Evolutionary conservation across 2,113 vertebrate genomes (phyloP), one percentile per base, ranked within the genome.

Genomic region (Cyphomyrus discorhynchus): DNA sequence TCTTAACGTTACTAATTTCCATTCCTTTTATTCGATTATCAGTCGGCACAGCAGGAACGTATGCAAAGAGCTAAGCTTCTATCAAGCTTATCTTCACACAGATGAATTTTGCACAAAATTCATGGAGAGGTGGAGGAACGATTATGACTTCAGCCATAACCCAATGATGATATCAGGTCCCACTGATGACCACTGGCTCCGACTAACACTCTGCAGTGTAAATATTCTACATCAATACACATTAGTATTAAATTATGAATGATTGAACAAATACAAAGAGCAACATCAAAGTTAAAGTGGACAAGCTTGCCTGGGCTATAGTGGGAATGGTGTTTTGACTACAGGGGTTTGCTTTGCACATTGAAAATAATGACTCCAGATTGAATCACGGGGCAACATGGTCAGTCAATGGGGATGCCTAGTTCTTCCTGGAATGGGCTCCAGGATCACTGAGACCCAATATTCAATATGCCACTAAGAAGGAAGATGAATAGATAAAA

Each of bases 1-100:
- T 47, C 62, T 88, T 66, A 88, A 88, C 87, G 27, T 77, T 77
- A 74, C 62, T 49, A 88, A 88, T 88, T 50, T 35, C 46, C 88
- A 77, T 88, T 49, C 45, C 88, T 88, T 50, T 74, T 49, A 66
- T 74, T 77, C 27, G 47, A 74, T 49, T 74, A 77, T 31, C n/a
- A 2, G 87, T 66, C 13, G 24, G 58, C 35, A 24, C 13, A 46
- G 46, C 13, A 74, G n/a, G 52, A 31, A 35, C 49, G 10, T 21
- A 88, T 46, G 52, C 56, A 88, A 62, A 88, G 53, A n/a, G 53
- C 56, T n/a, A 19, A 66, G 31, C 35, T 62, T 45, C 46, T 66
- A 56, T 88, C 21, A 62, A 31, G 87, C 52, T 88, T 58, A 62
- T 88, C 52, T 56, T 49, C 83, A 86, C 24, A 1, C 31, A 42